These are phyloP conservation scores for Microtus montanus DNA, from an alignment of 2,113 vertebrate species.

Conservation along the genomic window DNA sequence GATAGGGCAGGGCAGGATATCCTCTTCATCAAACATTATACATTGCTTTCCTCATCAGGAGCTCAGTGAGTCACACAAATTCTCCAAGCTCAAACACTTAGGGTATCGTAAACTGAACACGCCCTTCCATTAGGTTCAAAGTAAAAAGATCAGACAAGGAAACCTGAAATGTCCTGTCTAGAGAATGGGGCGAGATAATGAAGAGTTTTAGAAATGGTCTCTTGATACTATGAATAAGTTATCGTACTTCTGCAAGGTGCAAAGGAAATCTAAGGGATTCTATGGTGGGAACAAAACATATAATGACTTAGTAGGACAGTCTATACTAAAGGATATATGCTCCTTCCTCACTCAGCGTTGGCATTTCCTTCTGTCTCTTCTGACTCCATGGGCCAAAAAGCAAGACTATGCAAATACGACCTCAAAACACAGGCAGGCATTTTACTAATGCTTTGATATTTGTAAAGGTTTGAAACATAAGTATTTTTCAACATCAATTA, in stretches of 20 bases:
- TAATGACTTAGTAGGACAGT: background rate
- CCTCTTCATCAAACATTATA: slow-evolving; percentile 83
- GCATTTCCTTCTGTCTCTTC: background rate
- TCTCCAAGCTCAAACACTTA: slow-evolving; percentile 57
- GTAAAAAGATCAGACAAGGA: slow-evolving; percentile 61
- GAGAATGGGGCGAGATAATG: slow-evolving; percentile 62
- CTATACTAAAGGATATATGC: background rate
- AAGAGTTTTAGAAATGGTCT: background rate
- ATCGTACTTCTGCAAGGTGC: slow-evolving; percentile 50
- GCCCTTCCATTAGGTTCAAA: slow-evolving; percentile 76
- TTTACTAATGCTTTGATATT: background rate
- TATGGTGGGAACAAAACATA: background rate
- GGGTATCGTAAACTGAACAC: slow-evolving; percentile 59
- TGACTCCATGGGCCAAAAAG: slow-evolving; percentile 30
- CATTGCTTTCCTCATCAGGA: slow-evolving; percentile 63
- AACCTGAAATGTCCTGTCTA: slow-evolving; percentile 70
- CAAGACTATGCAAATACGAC: background rate
- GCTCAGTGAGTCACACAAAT: slow-evolving; percentile 15
- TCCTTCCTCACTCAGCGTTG: background rate
- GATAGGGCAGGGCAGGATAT: slow-evolving; percentile 87
- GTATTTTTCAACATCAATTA: background rate
- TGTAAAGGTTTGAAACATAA: background rate
- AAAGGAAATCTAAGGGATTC: slow-evolving; percentile 41
- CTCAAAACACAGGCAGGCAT: background rate
- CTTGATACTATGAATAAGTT: background rate